Evolutionary conservation across 2,113 vertebrate genomes (phyloP).

Genomic region (Spea multiplicata): DNA sequence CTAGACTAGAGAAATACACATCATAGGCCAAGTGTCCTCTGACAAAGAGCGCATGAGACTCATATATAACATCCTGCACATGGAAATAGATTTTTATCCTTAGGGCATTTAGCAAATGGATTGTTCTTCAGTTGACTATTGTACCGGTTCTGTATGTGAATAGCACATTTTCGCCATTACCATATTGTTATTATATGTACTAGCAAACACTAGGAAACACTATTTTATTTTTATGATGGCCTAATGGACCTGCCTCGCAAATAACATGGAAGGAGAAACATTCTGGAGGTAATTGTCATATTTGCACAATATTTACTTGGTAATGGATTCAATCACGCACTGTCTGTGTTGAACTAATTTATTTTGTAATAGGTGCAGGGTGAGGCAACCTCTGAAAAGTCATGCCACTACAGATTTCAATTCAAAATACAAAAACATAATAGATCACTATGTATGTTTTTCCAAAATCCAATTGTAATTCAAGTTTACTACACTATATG

Average conservation of each 20-base stretch:
- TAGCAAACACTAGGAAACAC: too few relatives aligned
- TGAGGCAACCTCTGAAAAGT: too few relatives aligned
- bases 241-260: not conserved
- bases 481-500: too few relatives aligned
- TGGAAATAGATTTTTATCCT: constrained; percentile 29
- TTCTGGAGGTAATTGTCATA: not conserved
- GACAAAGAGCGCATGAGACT: not conserved
- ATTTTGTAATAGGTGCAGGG: too few relatives aligned
- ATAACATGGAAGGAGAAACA: not conserved
- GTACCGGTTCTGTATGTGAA: constrained; percentile 12
- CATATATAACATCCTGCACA: not conserved
- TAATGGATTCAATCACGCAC: not conserved
- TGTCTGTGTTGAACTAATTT: not conserved
- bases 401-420: too few relatives aligned
- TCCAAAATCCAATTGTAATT: too few relatives aligned
- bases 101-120: constrained; percentile 20
- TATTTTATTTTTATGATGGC: not conserved
- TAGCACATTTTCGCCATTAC: not conserved
- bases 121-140: not conserved
- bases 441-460: too few relatives aligned
- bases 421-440: too few relatives aligned
- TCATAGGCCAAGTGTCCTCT: constrained; percentile 13
- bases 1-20: not conserved
- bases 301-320: not conserved
- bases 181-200: too few relatives aligned